Base-by-base conservation (phyloP, 1,140 invertebrate genomes). In the Xylocopa sonorina region DNA sequence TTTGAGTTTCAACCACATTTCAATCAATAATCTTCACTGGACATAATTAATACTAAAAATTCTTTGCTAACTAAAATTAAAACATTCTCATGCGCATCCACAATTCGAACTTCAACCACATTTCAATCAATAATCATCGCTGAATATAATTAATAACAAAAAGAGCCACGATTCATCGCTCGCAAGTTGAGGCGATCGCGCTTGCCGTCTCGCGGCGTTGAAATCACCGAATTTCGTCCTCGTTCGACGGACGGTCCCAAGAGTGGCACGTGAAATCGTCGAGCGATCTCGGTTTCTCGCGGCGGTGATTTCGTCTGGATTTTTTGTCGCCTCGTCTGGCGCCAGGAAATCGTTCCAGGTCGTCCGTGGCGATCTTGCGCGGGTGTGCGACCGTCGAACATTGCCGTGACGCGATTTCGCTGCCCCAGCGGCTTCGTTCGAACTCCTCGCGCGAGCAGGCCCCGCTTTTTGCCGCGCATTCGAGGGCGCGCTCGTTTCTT, bases 391-490 rank as follows among this genome's bases (percentile, higher is more conserved):
- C 27, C 32, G 34, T 48, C 43, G 12, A 55, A 27, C 27, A 24
- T 55, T 14, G 14, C 24, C 53, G 53, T 24, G 2, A 16, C 60
- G 32, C 41, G 16, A 34, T 24, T 32, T 64, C 16, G 34, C n/a
- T n/a, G n/a, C n/a, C n/a, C n/a, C n/a, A n/a, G 32, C 51, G 46
- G 21, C 53, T 3, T n/a, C 29, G 72, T 74, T 64, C 74, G 80
- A 82, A n/a, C n/a, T n/a, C n/a, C n/a, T n/a, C n/a, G n/a, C n/a
- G n/a, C n/a, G n/a, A n/a, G n/a, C n/a, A n/a, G n/a, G n/a, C n/a
- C n/a, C n/a, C 58, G 75, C 3, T 84, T 85, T 85, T 85, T 85
- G 72, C 55, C 60, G 4, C 58, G n/a, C 21, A 46, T 55, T 66
- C 2, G 43, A 50, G 38, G n/a, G 46, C 63, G 29, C 55, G 78